These are phyloP conservation scores for Scomberomorus guttatus DNA, from an alignment of 2,797 vertebrate species.

Conservation along the genomic window DNA sequence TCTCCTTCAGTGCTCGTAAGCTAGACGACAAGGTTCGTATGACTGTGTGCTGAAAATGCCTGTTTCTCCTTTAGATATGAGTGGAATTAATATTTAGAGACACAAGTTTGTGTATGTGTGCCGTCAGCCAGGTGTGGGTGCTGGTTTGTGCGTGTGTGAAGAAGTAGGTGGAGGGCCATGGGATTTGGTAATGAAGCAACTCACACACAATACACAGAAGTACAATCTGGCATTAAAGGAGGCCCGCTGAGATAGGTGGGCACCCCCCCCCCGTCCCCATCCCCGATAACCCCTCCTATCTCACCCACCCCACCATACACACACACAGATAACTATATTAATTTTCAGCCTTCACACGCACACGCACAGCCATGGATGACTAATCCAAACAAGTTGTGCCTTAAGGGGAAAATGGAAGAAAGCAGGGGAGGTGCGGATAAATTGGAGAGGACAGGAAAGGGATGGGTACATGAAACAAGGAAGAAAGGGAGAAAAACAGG, in stretches of 20 bases:
- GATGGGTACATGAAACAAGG: constrained; percentile 39
- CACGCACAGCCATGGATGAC: constrained; percentile 68
- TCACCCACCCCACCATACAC: constrained; percentile 34
- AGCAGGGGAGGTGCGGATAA: constrained; percentile 52
- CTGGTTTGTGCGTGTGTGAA: constrained; percentile 8
- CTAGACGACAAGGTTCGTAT: constrained; percentile 96
- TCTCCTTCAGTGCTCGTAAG: constrained; percentile 97
- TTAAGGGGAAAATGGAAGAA: constrained; percentile 62
- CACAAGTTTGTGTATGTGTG: constrained; percentile 21
- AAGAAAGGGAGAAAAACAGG: constrained; percentile 39
- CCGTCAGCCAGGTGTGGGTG: constrained; percentile 15
- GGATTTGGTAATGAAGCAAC: constrained; percentile 54
- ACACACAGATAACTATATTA: constrained; percentile 77
- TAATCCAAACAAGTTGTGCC: constrained; percentile 79
- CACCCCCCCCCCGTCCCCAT: constrained; percentile 28
- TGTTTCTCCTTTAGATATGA: constrained; percentile 27
- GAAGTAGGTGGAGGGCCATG: constrained; percentile 29
- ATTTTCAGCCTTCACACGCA: constrained; percentile 68
- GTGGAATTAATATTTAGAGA: constrained; percentile 38
- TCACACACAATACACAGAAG: constrained; percentile 56
- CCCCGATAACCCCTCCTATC: constrained; percentile 56
- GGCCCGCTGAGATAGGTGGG: constrained; percentile 56
- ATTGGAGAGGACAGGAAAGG: constrained; percentile 57
- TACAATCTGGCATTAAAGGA: constrained; percentile 60
- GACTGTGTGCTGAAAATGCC: background rate